A percentile compares a stretch with the other conserved stretches of the same genome.
Evolutionary conservation across 1,140 invertebrate genomes (phyloP).

Genomic region (Neodiprion fabricii): DNA sequence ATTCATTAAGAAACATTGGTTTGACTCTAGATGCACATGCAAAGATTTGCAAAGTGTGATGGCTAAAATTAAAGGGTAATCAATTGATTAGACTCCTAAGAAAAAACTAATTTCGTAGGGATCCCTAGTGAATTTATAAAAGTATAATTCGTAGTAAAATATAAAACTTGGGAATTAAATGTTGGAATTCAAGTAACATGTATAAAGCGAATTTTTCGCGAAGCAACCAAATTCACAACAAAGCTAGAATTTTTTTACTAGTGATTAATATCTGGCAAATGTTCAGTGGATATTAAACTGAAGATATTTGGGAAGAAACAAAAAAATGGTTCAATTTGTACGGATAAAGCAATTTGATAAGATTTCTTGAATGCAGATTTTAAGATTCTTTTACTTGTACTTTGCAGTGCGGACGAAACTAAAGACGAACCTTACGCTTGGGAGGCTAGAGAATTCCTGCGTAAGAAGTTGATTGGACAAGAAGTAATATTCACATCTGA

Average conservation of each 20-base stretch:
- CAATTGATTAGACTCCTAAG: too few species aligned
- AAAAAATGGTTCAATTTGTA: conserved; percentile 22
- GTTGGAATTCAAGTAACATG: conserved; percentile 31
- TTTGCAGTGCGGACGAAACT: conserved; percentile 67
- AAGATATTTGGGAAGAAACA: conserved; percentile 18
- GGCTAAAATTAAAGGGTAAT: too few species aligned
- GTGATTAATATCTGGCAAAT: not conserved
- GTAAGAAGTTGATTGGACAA: conserved; percentile 91
- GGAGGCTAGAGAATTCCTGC: conserved; percentile 93
- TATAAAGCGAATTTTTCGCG: conserved; percentile 10
- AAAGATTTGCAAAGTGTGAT: too few species aligned
- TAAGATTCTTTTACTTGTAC: conserved; percentile 25
- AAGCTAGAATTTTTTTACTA: too few species aligned
- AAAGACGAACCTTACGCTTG: conserved; percentile 95
- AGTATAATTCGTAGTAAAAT: too few species aligned
- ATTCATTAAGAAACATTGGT: too few species aligned
- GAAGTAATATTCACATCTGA: conserved; percentile 82
- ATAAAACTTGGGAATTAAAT: conserved; percentile 35
- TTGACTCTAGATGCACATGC: too few species aligned
- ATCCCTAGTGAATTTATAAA: too few species aligned
- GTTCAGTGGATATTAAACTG: conserved; percentile 9
- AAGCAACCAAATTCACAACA: not conserved
- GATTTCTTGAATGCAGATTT: conserved; percentile 17
- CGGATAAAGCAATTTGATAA: not conserved
- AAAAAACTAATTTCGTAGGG: too few species aligned